Evolutionary conservation across 1,140 invertebrate species (phyloP).

Genomic region (Drosophila pandora): DNA sequence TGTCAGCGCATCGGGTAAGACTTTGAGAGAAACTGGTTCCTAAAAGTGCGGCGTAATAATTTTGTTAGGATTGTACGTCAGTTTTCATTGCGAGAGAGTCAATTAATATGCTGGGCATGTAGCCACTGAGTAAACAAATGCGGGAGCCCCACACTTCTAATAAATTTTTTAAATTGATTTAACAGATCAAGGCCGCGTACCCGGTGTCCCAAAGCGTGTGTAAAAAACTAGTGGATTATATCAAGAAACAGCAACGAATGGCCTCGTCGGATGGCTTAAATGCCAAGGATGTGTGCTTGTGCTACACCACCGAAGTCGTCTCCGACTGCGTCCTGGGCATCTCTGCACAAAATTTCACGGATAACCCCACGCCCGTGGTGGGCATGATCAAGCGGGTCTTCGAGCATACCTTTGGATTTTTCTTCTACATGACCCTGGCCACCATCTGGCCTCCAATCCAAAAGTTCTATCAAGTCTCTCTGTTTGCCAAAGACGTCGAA

Average conservation of each 20-base stretch:
- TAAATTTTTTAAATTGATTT: background rate
- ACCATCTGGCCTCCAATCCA: conserved; percentile 49
- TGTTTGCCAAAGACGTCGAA: conserved; percentile 51
- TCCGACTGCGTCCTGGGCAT: conserved; percentile 84
- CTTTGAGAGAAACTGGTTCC: background rate
- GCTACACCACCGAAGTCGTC: conserved; percentile 84
- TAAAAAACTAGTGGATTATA: conserved; percentile 45
- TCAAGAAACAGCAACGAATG: conserved; percentile 44
- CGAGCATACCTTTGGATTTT: conserved; percentile 40
- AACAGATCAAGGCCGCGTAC: conserved; percentile 60
- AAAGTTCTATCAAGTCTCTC: conserved; percentile 35
- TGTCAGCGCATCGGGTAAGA: conserved; percentile 84
- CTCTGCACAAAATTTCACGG: conserved; percentile 72
- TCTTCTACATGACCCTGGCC: conserved; percentile 34
- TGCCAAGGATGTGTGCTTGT: conserved; percentile 56
- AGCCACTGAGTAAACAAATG: background rate
- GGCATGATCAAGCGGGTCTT: conserved; percentile 52
- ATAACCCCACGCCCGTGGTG: conserved; percentile 45
- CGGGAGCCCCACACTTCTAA: background rate
- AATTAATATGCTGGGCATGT: background rate
- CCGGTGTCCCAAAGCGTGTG: conserved; percentile 53
- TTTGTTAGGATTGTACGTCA: background rate
- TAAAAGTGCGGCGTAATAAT: background rate
- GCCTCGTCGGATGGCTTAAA: conserved; percentile 39
- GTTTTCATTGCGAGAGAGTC: background rate